Evolutionary conservation across 2,797 vertebrate species (phyloP).

Genomic region (Eulemur rubriventer): DNA sequence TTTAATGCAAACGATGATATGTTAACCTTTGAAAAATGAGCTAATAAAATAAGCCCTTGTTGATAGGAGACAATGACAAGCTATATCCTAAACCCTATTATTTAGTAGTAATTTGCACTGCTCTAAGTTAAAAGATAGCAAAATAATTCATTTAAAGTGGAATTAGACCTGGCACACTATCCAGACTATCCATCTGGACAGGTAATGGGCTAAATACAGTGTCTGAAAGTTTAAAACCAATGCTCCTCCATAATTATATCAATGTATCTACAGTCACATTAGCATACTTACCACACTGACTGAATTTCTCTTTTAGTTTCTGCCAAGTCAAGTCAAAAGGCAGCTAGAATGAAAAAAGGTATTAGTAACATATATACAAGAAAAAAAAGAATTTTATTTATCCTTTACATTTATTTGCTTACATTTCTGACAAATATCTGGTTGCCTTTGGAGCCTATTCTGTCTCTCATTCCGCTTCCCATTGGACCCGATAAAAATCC

Average conservation of each 20-base stretch:
- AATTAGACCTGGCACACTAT: background rate
- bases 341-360: slow-evolving; percentile 90
- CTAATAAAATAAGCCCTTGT: background rate
- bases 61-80: background rate
- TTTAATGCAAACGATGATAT: slow-evolving; percentile 20
- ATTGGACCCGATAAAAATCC: slow-evolving; percentile 92
- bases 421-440: slow-evolving; percentile 99
- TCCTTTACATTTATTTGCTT: slow-evolving; percentile 81
- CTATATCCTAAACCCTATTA: background rate
- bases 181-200: background rate
- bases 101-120: background rate
- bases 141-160: slow-evolving; percentile 15
- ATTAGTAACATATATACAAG: slow-evolving; percentile 70
- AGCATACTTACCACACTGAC: slow-evolving; percentile 93
- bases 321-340: slow-evolving; percentile 99
- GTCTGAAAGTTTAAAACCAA: slow-evolving; percentile 41
- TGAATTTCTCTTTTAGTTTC: slow-evolving; percentile 99
- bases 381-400: slow-evolving; percentile 32
- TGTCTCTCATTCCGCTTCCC: slow-evolving; percentile 92
- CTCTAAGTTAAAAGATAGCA: background rate
- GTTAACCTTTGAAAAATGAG: background rate
- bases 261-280: slow-evolving; percentile 55
- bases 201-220: background rate
- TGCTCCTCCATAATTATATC: slow-evolving; percentile 39
- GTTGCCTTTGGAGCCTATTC: slow-evolving; percentile 94